Conservation (phyloP, 2,113 vertebrate genomes). For the Gorsachius goisagi region DNA sequence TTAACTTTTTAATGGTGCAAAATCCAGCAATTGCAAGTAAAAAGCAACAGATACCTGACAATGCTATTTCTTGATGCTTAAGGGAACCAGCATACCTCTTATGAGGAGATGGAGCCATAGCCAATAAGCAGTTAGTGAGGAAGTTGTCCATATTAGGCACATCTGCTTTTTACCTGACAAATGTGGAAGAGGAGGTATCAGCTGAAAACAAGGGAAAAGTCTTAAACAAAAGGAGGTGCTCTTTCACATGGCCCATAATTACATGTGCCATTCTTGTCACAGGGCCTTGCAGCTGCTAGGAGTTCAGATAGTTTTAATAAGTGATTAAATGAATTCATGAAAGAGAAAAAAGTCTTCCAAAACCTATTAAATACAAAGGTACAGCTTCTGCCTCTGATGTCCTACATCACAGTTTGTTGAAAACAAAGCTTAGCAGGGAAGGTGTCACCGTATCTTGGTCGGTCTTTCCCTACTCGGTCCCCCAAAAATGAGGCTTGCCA, state of each 20-base stretch:
- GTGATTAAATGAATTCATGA: not conserved
- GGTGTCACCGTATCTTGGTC: not conserved
- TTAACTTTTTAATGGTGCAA: not conserved
- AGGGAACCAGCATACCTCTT: not conserved
- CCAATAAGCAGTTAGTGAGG: not conserved
- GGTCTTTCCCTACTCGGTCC: not conserved
- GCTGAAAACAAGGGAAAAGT: not conserved
- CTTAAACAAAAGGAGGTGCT: not conserved
- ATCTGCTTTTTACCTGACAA: not conserved
- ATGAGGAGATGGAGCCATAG: not conserved
- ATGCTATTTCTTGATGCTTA: not conserved
- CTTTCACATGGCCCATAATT: not conserved
- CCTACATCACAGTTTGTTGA: not conserved
- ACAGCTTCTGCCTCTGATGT: not conserved
- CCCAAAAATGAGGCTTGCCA: not conserved
- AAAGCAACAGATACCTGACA: not conserved
- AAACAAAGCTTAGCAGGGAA: not conserved
- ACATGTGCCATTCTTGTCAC: not conserved
- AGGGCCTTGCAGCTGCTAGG: not conserved
- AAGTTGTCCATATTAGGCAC: not conserved
- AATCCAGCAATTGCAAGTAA: not conserved
- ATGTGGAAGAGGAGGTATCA: not conserved
- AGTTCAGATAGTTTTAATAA: not conserved
- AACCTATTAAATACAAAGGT: not conserved
- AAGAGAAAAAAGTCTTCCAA: not conserved